These are phyloP conservation scores for Eupelmus urozonus DNA, from an alignment of 2,888 invertebrate species.

Conservation along the genomic window DNA sequence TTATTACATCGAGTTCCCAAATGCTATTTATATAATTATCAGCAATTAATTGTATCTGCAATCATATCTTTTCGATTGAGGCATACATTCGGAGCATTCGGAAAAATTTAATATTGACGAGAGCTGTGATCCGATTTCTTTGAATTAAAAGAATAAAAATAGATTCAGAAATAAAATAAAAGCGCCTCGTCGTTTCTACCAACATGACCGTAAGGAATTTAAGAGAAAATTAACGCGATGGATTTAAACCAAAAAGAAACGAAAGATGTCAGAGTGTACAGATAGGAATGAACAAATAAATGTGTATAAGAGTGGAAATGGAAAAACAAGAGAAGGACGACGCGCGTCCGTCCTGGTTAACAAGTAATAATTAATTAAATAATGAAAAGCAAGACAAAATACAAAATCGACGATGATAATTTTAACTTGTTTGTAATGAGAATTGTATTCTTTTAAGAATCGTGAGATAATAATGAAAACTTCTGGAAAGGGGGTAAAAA, in stretches of 20 bases:
- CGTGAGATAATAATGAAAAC: conserved; percentile 54
- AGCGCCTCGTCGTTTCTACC: conserved; percentile 17
- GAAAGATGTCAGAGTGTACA: conserved; percentile 44
- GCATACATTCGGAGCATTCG: conserved; percentile 9
- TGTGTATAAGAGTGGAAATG: conserved; percentile 29
- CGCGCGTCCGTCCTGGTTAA: conserved; percentile 68
- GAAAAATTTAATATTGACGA: conserved; percentile 64
- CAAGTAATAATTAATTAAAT: conserved; percentile 34
- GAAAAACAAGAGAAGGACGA: conserved; percentile 63
- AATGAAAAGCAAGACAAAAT: conserved; percentile 4
- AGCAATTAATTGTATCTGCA: conserved; percentile 4
- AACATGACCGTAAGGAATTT: conserved; percentile 49
- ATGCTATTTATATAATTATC: conserved; percentile 23
- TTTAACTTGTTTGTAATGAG: conserved; percentile 68
- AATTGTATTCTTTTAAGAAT: conserved; percentile 61
- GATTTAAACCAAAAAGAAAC: conserved; percentile 48
- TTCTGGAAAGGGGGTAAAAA: conserved; percentile 18
- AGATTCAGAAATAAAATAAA: conserved; percentile 39
- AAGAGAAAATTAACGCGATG: conserved; percentile 50
- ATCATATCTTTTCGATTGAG: conserved; percentile 12
- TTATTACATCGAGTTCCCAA: conserved; percentile 22
- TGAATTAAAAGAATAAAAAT: conserved; percentile 31
- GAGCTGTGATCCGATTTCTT: conserved; percentile 70
- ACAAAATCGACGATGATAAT: conserved; percentile 59
- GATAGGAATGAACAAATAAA: conserved; percentile 38